phyloP scores from a whole-genome alignment of 2,888 invertebrate genomes.

The Cosmia trapezina region DNA sequence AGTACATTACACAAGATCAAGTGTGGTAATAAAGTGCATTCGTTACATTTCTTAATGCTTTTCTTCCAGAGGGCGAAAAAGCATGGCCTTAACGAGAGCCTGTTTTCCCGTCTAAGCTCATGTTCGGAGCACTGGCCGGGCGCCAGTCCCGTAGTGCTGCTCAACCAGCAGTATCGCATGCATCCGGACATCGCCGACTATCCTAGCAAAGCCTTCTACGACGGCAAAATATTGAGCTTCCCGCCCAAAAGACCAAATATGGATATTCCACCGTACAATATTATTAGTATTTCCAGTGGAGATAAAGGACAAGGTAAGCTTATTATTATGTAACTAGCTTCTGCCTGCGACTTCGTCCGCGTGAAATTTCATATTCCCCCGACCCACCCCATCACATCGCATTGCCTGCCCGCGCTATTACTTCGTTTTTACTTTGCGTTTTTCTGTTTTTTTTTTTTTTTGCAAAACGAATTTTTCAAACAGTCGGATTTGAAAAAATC shows the following conservation, averaged over 20 bases:
- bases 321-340: background rate
- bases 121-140: conserved; percentile 84
- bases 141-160: conserved; percentile 86
- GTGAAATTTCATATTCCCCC: no score
- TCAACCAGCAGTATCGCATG: conserved; percentile 96
- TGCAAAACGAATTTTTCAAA: no score
- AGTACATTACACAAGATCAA: no score
- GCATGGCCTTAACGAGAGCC: conserved; percentile 93
- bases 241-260: conserved; percentile 69
- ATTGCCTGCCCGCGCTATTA: no score
- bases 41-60: background rate
- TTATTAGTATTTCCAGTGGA: conserved; percentile 80
- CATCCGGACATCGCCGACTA: conserved; percentile 94
- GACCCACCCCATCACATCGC: no score
- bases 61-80: conserved; percentile 92
- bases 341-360: no score
- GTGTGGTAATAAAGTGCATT: no score
- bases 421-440: no score
- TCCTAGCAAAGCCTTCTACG: conserved; percentile 94
- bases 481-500: no score
- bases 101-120: conserved; percentile 94
- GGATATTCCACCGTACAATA: conserved; percentile 77
- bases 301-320: conserved; percentile 82
- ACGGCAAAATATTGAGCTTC: conserved; percentile 85
- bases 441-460: no score